A percentile compares a stretch with the other conserved stretches of the same genome.
Conservation (phyloP, 2,113 vertebrate genomes). For the Paralichthys olivaceus region DNA sequence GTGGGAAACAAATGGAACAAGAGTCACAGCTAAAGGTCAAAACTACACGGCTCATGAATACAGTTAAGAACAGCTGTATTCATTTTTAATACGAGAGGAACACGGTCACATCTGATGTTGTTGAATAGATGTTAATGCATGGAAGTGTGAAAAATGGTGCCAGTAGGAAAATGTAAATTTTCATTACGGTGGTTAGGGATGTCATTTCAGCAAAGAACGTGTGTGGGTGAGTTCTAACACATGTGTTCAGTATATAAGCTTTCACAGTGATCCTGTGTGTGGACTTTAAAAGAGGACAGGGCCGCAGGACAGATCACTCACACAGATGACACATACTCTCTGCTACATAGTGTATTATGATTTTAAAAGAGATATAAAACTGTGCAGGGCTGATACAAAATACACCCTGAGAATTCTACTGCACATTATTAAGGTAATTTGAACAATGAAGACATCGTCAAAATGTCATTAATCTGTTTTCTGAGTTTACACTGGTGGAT, state of each 20-base stretch:
- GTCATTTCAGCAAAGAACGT: too few species aligned
- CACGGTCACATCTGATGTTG: slow-evolving; percentile 1
- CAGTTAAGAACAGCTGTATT: slow-evolving; percentile 1
- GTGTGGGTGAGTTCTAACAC: too few species aligned
- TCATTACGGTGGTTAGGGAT: not conserved
- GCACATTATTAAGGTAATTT: not conserved
- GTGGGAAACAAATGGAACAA: slow-evolving; percentile 34
- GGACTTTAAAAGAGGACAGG: slow-evolving; percentile 8
- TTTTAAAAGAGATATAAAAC: not conserved
- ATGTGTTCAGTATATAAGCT: not conserved
- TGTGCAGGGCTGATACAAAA: not conserved
- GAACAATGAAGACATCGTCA: not conserved
- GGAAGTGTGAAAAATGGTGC: not conserved
- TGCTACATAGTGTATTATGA: not conserved
- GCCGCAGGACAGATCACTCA: not conserved
- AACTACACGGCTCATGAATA: slow-evolving; percentile 33
- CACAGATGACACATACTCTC: not conserved
- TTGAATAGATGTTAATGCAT: not conserved
- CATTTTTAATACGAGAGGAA: slow-evolving; percentile 7
- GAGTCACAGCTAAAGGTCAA: slow-evolving; percentile 70
- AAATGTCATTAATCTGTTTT: too few species aligned
- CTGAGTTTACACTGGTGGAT: not conserved
- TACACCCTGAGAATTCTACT: not conserved
- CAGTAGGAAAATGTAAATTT: not conserved
- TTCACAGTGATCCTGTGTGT: not conserved